phyloP scores from a whole-genome alignment of 2,113 vertebrate genomes.

The Crotophaga sulcirostris region DNA sequence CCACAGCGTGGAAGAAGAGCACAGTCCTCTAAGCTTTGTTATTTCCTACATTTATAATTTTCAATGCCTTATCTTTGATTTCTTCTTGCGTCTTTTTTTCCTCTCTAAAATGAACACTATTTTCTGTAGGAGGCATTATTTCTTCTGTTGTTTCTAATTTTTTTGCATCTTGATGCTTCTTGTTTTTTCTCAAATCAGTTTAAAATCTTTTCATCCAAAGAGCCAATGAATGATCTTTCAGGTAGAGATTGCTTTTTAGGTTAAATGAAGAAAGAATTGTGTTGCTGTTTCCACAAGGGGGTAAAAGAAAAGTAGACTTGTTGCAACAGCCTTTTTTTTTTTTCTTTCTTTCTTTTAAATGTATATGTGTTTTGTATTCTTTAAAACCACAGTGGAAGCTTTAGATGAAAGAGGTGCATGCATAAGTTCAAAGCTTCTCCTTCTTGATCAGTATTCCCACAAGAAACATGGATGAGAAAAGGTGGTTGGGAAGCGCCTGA shows the following conservation, averaged over 20 bases:
- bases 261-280: not conserved
- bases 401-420: conserved; percentile 35
- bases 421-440: conserved; percentile 50
- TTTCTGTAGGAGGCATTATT: not conserved
- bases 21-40: not conserved
- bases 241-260: not conserved
- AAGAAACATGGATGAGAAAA: conserved; percentile 6
- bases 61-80: not conserved
- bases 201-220: not conserved
- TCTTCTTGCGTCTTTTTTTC: not conserved
- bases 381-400: conserved; percentile 18
- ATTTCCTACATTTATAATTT: not conserved
- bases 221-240: not conserved
- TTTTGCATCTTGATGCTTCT: not conserved
- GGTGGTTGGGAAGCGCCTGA: not conserved
- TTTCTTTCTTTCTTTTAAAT: not conserved
- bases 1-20: not conserved
- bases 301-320: not conserved
- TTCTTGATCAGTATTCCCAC: conserved; percentile 31
- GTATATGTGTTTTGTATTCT: not conserved
- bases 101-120: not conserved
- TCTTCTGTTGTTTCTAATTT: not conserved
- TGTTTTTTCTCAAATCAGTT: not conserved
- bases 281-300: not conserved
- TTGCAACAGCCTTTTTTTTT: not conserved